Evolutionary conservation across 2,113 vertebrate species (phyloP).

Genomic region (Notothenia coriiceps): DNA sequence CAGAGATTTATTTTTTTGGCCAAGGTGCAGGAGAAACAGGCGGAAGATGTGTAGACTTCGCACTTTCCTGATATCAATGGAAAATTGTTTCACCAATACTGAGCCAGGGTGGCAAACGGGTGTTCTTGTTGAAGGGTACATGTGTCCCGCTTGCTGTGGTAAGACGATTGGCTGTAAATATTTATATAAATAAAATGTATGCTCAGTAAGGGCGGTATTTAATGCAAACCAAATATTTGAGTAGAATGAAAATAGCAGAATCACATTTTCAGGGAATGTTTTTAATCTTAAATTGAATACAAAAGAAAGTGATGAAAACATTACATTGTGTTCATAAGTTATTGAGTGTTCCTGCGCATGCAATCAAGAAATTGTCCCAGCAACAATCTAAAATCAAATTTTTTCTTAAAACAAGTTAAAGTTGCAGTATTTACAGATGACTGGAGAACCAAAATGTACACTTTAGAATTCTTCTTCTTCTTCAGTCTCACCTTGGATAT

Average conservation of each 20-base stretch:
- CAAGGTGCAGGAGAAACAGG: no score
- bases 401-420: conserved; percentile 47
- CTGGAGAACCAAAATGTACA: conserved; percentile 23
- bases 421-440: conserved; percentile 32
- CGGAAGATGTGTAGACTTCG: no score
- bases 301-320: conserved; percentile 68
- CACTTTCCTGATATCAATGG: no score
- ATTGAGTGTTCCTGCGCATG: conserved; percentile 57
- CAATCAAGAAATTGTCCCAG: conserved; percentile 52
- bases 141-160: no score
- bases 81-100: no score
- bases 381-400: conserved; percentile 54
- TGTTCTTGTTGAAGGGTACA: no score
- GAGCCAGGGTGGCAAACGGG: no score
- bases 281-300: conserved; percentile 69
- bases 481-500: conserved; percentile 46
- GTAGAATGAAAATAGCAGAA: conserved; percentile 10
- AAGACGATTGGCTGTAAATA: not conserved
- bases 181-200: no score
- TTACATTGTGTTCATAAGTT: conserved; percentile 49
- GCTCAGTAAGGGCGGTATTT: not conserved
- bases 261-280: conserved; percentile 35
- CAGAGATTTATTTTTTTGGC: no score
- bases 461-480: conserved; percentile 18
- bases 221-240: not conserved